Evolutionary conservation across 2,797 vertebrate genomes (phyloP), one percentile per base, ranked within the genome.

Genomic region (Bradypodion ventrale): DNA sequence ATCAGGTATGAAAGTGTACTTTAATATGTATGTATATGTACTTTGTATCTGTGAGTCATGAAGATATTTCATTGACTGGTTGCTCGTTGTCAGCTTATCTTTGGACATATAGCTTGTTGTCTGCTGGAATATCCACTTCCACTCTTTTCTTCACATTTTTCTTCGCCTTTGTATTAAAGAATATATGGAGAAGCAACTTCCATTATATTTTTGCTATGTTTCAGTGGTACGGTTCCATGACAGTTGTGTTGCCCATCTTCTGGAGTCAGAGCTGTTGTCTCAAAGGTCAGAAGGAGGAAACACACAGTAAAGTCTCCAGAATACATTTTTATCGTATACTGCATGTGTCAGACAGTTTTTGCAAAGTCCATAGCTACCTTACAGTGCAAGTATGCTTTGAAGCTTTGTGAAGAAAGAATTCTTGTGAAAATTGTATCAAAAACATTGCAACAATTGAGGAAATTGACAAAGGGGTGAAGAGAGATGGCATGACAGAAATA

Each of bases 1-100:
- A 97, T 91, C 98, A 98, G 97, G 98, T 99, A 85, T 63, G 85
- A 35, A 85, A 29, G 35, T 68, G 25, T 75, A 42, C 37, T 74
- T 46, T 21, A 82, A 65, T 73, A 8, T 60, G 15, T 49, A 29
- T 70, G 21, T 66, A 13, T n/a, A n/a, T n/a, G n/a, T n/a, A n/a
- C 12, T 74, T 40, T 59, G 46, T 4, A 52, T 25, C 2, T n/a
- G n/a, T 32, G 59, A 62, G 7, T 70, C n/a, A 60, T 84, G 56
- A 16, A 42, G 29, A 63, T n/a, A 73, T 74, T 62, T 74, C 40
- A 35, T 4, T 40, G 16, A 63, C 37, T 63, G 37, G 25, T 4
- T 29, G 40, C 27, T 27, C 27, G 23, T 60, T 40, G n/a, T 42
- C 16, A n/a, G 37, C 19, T 23, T 52, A 44, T 68, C 44, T 66